phyloP scores from a whole-genome alignment of 2,113 vertebrate genomes.

The Taxidea taxus region DNA sequence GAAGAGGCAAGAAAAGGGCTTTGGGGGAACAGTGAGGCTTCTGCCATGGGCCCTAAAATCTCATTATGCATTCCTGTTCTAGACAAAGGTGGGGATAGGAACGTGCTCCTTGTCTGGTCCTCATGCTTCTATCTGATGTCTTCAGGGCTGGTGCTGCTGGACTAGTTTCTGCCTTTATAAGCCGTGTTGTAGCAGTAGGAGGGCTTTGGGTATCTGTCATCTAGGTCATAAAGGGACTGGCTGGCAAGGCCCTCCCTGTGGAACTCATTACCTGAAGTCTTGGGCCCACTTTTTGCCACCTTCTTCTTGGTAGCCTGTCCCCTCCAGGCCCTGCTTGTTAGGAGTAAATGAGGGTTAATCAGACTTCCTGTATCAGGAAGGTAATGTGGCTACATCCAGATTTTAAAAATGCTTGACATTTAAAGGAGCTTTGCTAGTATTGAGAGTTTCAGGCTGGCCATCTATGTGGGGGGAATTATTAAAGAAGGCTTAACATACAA shows the following conservation, averaged over 20 bases:
- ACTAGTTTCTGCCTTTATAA: background rate
- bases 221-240: background rate
- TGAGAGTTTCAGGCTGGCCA: background rate
- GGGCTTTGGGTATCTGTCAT: background rate
- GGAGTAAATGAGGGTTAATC: background rate
- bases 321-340: background rate
- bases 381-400: background rate
- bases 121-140: background rate
- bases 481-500: background rate
- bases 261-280: background rate
- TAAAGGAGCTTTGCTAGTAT: background rate
- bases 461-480: background rate
- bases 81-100: background rate
- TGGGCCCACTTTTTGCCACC: background rate
- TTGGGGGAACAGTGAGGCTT: background rate
- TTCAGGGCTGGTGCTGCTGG: background rate
- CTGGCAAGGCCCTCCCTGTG: background rate
- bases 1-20: background rate
- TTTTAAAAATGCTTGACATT: background rate
- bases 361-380: background rate
- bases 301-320: background rate
- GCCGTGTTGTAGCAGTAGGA: background rate
- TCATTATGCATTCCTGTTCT: background rate
- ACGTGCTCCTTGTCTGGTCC: background rate
- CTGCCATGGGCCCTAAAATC: background rate